Evolutionary conservation across 2,113 vertebrate species (phyloP).

Genomic region (Andinoacara biseriatus): DNA sequence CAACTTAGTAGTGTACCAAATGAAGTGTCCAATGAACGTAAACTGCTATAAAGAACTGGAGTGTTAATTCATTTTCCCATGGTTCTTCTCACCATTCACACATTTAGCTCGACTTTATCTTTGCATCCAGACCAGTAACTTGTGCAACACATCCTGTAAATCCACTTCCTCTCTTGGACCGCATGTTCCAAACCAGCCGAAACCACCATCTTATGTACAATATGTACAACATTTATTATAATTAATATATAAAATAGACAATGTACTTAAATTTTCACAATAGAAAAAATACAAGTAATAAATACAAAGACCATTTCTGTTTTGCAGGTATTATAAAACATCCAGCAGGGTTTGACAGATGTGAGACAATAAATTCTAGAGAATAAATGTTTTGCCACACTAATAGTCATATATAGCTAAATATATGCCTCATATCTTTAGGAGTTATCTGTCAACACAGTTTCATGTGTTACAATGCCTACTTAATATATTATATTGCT

Average conservation of each 20-base stretch:
- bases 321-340: slow-evolving; percentile 83
- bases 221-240: slow-evolving; percentile 88
- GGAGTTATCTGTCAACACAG: slow-evolving; percentile 66
- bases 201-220: slow-evolving; percentile 80
- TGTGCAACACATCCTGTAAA: neutral
- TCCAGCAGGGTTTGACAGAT: slow-evolving; percentile 80
- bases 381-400: slow-evolving; percentile 79
- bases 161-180: neutral
- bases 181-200: neutral
- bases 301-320: slow-evolving; percentile 84
- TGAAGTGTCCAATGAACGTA: neutral
- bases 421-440: slow-evolving; percentile 70
- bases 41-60: neutral
- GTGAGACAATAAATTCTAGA: slow-evolving; percentile 77
- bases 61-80: neutral
- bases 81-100: neutral
- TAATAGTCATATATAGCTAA: slow-evolving; percentile 78
- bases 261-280: slow-evolving; percentile 85
- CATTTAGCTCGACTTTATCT: neutral
- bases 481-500: slow-evolving; percentile 70
- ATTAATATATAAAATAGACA: slow-evolving; percentile 87
- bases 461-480: slow-evolving; percentile 66
- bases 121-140: neutral
- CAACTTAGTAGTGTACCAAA: neutral
- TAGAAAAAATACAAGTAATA: slow-evolving; percentile 88